phyloP scores from a whole-genome alignment of 2,113 vertebrate genomes.

The Astur gentilis region DNA sequence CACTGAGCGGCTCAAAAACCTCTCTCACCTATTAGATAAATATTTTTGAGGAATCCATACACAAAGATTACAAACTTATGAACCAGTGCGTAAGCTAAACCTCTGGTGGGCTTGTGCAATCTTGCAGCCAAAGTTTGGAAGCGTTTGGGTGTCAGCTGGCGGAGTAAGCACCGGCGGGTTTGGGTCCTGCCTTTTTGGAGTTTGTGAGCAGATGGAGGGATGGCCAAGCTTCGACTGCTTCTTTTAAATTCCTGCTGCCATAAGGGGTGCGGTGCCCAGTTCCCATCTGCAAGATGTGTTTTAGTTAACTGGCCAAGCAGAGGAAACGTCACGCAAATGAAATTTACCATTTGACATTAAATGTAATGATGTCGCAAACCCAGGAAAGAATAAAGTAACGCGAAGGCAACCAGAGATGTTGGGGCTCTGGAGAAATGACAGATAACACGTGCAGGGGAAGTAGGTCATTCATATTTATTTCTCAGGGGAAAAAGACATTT shows the following conservation, averaged over 20 bases:
- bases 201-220: not conserved
- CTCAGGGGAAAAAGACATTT: not conserved
- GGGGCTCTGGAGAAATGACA: not conserved
- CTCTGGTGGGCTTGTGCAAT: not conserved
- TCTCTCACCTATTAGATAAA: rapidly evolving
- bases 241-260: not conserved
- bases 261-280: not conserved
- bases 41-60: not conserved
- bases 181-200: not conserved
- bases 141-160: not conserved
- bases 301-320: not conserved
- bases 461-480: not conserved
- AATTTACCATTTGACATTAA: not conserved
- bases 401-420: not conserved
- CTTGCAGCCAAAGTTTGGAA: not conserved
- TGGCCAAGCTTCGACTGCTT: not conserved
- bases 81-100: not conserved
- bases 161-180: rapidly evolving
- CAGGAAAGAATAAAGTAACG: not conserved
- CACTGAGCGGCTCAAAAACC: not conserved
- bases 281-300: not conserved
- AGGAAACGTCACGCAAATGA: rapidly evolving
- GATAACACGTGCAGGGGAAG: not conserved
- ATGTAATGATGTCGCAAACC: not conserved
- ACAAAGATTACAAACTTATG: not conserved